Percentiles rank a stretch among this genome's conserved stretches.
phyloP scores from a whole-genome alignment of 1,140 invertebrate genomes.

The Caerostris darwini region DNA sequence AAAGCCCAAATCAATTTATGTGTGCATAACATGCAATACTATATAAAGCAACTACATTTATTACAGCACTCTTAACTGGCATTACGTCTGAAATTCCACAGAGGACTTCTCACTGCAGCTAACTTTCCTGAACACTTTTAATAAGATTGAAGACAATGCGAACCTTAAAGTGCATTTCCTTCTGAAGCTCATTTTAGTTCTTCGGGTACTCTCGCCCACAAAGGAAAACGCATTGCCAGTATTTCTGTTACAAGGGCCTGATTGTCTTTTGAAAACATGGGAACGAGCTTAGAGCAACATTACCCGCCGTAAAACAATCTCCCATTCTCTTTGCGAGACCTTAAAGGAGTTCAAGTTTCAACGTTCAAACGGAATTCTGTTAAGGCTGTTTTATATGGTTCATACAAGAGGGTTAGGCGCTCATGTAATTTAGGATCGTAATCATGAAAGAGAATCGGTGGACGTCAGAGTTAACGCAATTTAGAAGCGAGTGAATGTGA shows the following conservation, averaged over 20 bases:
- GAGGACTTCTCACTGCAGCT: not conserved
- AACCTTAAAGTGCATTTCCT: not conserved
- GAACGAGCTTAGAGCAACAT: not conserved
- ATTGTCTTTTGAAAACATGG: not conserved
- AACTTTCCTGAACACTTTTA: not conserved
- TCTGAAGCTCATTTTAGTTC: constrained; percentile 15
- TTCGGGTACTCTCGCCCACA: not conserved
- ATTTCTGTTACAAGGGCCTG: not conserved
- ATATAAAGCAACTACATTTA: not conserved
- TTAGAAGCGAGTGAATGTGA: not conserved
- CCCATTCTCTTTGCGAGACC: not conserved
- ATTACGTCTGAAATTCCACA: not conserved
- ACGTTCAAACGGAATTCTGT: not conserved
- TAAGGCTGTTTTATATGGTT: not conserved
- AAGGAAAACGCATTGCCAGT: not conserved
- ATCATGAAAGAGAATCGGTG: not conserved
- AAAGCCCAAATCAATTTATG: not conserved
- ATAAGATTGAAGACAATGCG: not conserved
- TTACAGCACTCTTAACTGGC: not conserved
- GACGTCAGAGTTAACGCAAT: not conserved
- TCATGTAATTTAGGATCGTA: not conserved
- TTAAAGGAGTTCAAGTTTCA: not conserved
- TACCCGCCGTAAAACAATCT: not conserved
- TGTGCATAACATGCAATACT: not conserved
- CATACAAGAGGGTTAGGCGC: too few species aligned